Evolutionary conservation across 2,797 vertebrate genomes (phyloP).

Genomic region (Sphenodon punctatus): DNA sequence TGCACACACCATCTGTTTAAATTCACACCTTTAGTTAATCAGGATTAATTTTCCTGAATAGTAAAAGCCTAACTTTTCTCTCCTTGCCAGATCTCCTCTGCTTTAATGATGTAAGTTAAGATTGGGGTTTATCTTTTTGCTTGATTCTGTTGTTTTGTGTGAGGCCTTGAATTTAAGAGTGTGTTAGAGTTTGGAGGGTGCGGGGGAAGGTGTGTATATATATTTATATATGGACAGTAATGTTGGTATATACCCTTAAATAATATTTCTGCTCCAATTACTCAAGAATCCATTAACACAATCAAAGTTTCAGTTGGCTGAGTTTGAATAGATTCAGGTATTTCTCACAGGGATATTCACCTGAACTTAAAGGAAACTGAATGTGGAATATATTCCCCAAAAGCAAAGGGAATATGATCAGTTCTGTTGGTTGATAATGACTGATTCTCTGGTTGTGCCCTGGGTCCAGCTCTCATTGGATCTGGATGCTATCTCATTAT

Average conservation of each 20-base stretch:
- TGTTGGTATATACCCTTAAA: no score
- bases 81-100: not conserved
- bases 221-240: no score
- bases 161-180: not conserved
- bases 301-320: not conserved
- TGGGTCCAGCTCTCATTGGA: not conserved
- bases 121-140: not conserved
- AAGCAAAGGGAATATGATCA: not conserved
- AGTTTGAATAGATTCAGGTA: not conserved
- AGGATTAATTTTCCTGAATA: not conserved
- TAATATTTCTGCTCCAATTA: not conserved
- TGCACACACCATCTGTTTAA: accelerated
- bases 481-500: constrained; percentile 12
- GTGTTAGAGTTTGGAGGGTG: no score
- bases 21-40: not conserved
- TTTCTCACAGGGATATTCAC: not conserved
- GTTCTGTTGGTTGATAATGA: constrained; percentile 13
- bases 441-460: not conserved
- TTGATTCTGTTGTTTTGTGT: not conserved
- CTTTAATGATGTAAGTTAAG: not conserved
- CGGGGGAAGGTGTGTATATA: not conserved
- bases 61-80: not conserved
- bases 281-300: not conserved
- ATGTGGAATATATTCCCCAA: not conserved
- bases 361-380: not conserved